Base-by-base conservation (phyloP, 1,140 invertebrate genomes). In the Leptonema lineaticorne region DNA sequence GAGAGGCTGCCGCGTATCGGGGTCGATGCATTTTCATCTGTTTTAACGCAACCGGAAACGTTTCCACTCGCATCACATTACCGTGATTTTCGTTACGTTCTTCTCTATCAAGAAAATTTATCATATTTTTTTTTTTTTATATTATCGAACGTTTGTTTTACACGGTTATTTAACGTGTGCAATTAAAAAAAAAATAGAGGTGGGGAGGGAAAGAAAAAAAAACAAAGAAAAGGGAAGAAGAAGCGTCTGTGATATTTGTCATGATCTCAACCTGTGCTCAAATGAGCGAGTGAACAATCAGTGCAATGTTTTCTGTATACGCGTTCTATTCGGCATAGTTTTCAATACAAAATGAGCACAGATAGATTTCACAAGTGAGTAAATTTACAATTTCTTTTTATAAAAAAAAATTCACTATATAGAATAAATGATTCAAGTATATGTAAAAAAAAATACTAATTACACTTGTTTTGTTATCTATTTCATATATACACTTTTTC, bases 281-380 rank as follows among this genome's bases (percentile, higher is more conserved):
- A 63, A 71, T 71, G 67, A 69, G 26, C 48, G 67, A 63, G 22
- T 69, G 57, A 50, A 33, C 45, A 65, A 56, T 66, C 56, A 29
- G 59, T 37, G 63, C 58, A 62, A 69, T 72, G 71, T 67, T 67
- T 67, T 41, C 67, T 60, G 65, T 71, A 53, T 71, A 45, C 63
- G 24, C 27, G 60, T 53, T 37, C 30, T 41, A 41, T 72, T 63
- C 62, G 62, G 28, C 53, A 69, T 63, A 69, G 29, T 67, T 59
- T 63, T 37, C 37, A n/a, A 45, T 68, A n/a, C 37, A 69, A 69
- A 68, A 72, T 72, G 71, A 72, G 67, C 27, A 67, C 67, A 3
- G 60, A 69, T 28, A 67, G 71, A 68, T 72, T 72, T 37, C 71
- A 72, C 33, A 69, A 72, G 71, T 72, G 63, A 69, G 71, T 69